Percentiles rank a stretch among this genome's conserved stretches.
These are phyloP conservation scores for Rhynchophorus ferrugineus DNA, from an alignment of 1,140 invertebrate species.

Conservation along the genomic window DNA sequence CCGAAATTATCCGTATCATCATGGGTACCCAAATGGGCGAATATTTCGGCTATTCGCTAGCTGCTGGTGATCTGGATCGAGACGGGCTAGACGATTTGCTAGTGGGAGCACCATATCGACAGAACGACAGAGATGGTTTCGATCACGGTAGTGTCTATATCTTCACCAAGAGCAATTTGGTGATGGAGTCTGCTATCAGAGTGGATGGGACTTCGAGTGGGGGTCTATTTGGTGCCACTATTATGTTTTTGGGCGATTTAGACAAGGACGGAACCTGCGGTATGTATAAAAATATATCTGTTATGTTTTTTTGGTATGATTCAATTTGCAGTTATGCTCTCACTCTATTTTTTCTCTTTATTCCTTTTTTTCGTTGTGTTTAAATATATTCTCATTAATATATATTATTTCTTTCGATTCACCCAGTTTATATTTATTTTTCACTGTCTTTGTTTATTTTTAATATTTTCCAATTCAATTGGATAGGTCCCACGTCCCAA, in stretches of 20 bases:
- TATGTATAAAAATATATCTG: slow-evolving; percentile 5
- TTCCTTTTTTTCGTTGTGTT: too few species aligned
- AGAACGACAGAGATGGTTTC: slow-evolving; percentile 28
- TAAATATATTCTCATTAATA: too few species aligned
- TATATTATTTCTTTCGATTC: too few species aligned
- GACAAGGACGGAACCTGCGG: slow-evolving; percentile 44
- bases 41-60: slow-evolving; percentile 56
- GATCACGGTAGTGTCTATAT: slow-evolving; percentile 57
- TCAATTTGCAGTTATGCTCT: too few species aligned
- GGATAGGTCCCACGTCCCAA: too few species aligned
- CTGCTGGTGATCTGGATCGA: slow-evolving; percentile 52
- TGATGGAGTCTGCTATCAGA: not conserved
- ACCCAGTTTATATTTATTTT: too few species aligned
- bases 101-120: slow-evolving; percentile 58
- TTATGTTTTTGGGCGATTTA: slow-evolving; percentile 46
- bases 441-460: too few species aligned
- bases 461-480: too few species aligned
- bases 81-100: slow-evolving; percentile 58
- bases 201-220: slow-evolving; percentile 37
- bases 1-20: not conserved
- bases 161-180: slow-evolving; percentile 32
- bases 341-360: too few species aligned
- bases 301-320: not conserved
- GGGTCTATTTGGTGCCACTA: slow-evolving; percentile 43
- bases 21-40: slow-evolving; percentile 49